Evolutionary conservation across 92 coral and sea anemone species (phyloP), one percentile per base, ranked within the genome.

Genomic region (Parazoanthus atlanticus): DNA sequence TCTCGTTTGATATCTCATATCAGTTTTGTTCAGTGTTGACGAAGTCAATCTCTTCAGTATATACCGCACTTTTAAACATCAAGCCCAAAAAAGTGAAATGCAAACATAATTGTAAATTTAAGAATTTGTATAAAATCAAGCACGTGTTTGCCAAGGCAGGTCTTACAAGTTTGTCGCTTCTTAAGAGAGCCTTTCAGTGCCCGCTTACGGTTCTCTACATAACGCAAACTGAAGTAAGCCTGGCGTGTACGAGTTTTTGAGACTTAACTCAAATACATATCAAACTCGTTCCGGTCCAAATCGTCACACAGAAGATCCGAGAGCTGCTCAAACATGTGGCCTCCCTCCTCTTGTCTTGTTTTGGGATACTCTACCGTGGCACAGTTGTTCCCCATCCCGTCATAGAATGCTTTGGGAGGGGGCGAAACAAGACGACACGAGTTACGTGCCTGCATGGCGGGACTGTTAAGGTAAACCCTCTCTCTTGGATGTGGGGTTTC

Each of bases 211-310:
- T 13, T 41, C 8, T 15, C 54, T 6, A 6, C 0, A 47, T 3
- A n/a, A 19, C 32, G 23, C 66, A 43, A 47, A 43, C 17, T 75
- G 9, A 19, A 19, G 5, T 34, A 11, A 6, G 28, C 32, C 6
- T 41, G 47, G 52, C 30, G 28, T 23, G 30, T 23, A 54, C 5
- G 9, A 43, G 25, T 47, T 31, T 47, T 47, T 52, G 31, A 15
- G 21, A 31, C 54, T 36, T 25, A 84, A 41, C 66, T 94, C 26
- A 97, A 89, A 76, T 97, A 97, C 98, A 95, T 95, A 82, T 94
- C 98, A 89, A 97, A 95, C 82, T 97, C 99, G 26, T 95, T 93
- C 43, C 98, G 93, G 81, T 97, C 96, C 72, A 97, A 83, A 85
- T 95, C 98, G 81, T 97, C 99, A 89, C 93, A 91, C 17, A 97